Percentiles rank a stretch among this genome's conserved stretches.
These are phyloP conservation scores for Perognathus longimembris DNA, from an alignment of 2,113 vertebrate species.

Conservation along the genomic window DNA sequence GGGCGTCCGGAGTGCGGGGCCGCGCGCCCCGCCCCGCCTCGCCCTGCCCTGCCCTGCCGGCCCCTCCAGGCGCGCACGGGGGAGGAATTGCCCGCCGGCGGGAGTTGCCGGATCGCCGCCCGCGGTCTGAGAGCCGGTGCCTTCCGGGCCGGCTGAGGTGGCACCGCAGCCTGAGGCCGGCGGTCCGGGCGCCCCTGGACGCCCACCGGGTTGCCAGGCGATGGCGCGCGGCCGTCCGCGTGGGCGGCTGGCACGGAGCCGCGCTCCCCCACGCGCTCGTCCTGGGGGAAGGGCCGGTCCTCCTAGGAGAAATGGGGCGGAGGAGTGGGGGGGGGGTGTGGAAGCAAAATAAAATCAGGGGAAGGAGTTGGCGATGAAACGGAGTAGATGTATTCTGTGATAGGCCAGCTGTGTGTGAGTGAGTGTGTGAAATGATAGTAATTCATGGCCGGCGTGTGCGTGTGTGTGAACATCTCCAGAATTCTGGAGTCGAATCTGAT, in stretches of 20 bases:
- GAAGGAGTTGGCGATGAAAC: conserved; percentile 24
- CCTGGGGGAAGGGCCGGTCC: conserved; percentile 4
- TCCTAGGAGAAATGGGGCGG: not conserved
- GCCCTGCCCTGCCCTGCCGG: no score
- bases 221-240: conserved; percentile 22
- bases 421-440: not conserved
- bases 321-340: no score
- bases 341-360: not conserved
- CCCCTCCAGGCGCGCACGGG: no score
- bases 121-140: not conserved
- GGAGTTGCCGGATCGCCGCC: not conserved
- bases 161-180: not conserved
- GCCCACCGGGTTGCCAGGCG: not conserved
- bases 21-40: not conserved
- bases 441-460: no score
- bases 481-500: conserved; percentile 29
- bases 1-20: not conserved
- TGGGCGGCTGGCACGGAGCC: conserved; percentile 52
- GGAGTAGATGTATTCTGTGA: not conserved
- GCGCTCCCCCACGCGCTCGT: conserved; percentile 46
- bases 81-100: no score
- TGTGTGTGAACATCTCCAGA: not conserved
- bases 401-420: no score
- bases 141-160: not conserved
- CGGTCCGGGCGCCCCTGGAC: not conserved